Percentiles rank a stretch among this genome's conserved stretches.
Conservation (phyloP, 2,113 vertebrate species). For the Erpornis zantholeuca region DNA sequence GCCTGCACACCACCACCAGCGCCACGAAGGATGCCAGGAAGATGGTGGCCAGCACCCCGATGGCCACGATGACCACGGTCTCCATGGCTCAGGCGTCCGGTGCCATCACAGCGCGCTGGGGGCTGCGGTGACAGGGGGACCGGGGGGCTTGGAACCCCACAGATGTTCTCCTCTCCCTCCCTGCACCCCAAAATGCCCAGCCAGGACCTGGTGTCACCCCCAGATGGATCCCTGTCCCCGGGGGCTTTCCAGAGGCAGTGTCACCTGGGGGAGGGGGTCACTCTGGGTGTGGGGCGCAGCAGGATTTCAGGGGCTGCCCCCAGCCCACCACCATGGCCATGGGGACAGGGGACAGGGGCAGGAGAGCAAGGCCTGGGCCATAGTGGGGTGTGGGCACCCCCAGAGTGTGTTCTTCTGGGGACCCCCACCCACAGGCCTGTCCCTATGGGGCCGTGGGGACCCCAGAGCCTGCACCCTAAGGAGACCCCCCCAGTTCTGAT, state of each 20-base stretch:
- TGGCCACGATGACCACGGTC: constrained; percentile 95
- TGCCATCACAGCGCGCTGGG: neutral
- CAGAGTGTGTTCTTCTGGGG: neutral
- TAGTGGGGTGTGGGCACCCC: neutral
- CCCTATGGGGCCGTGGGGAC: neutral
- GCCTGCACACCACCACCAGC: constrained; percentile 91
- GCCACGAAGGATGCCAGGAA: constrained; percentile 94
- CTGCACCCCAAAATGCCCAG: accelerated
- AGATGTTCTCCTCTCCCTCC: neutral
- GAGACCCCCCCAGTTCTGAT: neutral
- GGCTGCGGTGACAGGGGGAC: neutral
- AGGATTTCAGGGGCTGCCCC: neutral
- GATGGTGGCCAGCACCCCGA: constrained; percentile 92
- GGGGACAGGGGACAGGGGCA: neutral
- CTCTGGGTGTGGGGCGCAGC: neutral
- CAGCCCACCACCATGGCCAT: neutral
- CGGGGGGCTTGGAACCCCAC: accelerated
- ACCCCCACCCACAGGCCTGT: neutral
- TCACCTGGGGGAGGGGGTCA: neutral
- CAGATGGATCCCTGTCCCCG: neutral
- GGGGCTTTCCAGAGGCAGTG: neutral
- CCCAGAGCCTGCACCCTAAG: neutral
- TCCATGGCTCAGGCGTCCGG: constrained; percentile 78
- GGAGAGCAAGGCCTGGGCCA: neutral
- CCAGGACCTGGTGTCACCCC: neutral